A percentile compares a stretch with the other conserved stretches of the same genome.
Conservation (phyloP, 2,888 invertebrate species). For the Troides oblongomaculatus region DNA sequence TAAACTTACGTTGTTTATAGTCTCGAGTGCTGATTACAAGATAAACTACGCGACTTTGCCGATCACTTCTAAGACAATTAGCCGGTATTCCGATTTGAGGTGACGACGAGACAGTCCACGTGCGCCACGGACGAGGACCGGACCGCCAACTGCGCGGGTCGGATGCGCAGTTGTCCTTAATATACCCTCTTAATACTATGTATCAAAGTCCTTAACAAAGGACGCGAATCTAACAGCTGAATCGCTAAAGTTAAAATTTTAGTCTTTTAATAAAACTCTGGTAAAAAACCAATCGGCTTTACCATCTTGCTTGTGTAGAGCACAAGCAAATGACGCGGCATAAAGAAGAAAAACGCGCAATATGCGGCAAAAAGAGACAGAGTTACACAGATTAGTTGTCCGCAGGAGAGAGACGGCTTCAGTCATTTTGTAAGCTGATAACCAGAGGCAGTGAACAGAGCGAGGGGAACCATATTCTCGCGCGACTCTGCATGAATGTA, state of each 20-base stretch:
- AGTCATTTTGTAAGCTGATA: constrained; percentile 79
- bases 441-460: constrained; percentile 74
- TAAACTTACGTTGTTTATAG: constrained; percentile 19
- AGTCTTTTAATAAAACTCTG: constrained; percentile 36
- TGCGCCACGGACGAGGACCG: constrained; percentile 57
- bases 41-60: constrained; percentile 45
- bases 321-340: constrained; percentile 76
- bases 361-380: constrained; percentile 69
- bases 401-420: constrained; percentile 64
- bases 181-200: constrained; percentile 57
- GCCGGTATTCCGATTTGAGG: constrained; percentile 45
- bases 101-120: constrained; percentile 55
- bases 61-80: constrained; percentile 63
- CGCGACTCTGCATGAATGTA: constrained; percentile 75
- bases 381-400: constrained; percentile 58
- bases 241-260: constrained; percentile 41
- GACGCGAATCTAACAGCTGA: constrained; percentile 65
- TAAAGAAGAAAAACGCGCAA: constrained; percentile 79
- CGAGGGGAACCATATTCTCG: constrained; percentile 79
- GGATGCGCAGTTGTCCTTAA: constrained; percentile 58
- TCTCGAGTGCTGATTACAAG: constrained; percentile 41
- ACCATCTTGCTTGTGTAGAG: constrained; percentile 63
- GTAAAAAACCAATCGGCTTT: constrained; percentile 50
- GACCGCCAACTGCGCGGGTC: constrained; percentile 63
- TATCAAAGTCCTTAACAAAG: constrained; percentile 71